Conservation (phyloP, 2,888 invertebrate species). For the Epicampocera succincta region DNA sequence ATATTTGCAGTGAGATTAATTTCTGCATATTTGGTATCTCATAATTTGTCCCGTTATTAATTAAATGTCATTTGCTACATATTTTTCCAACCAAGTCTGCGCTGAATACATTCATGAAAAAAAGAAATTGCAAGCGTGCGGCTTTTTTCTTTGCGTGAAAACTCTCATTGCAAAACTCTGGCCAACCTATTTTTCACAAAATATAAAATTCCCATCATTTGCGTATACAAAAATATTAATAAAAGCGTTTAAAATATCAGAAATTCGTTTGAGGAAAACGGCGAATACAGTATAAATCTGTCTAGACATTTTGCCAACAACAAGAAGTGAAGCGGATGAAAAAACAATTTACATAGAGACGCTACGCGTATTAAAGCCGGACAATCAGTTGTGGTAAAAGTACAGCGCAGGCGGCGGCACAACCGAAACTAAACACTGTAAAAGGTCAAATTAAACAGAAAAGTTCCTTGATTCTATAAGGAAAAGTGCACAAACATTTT, state of each 20-base stretch:
- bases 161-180: conserved; percentile 57
- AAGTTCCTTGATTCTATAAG: conserved; percentile 15
- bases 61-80: conserved; percentile 21
- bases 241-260: conserved; percentile 7
- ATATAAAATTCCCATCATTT: conserved; percentile 12
- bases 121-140: conserved; percentile 70
- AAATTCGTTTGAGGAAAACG: not conserved
- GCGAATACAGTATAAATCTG: not conserved
- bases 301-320: conserved; percentile 56
- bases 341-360: conserved; percentile 45
- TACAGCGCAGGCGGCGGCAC: conserved; percentile 40
- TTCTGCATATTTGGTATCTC: not conserved
- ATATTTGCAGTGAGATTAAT: not conserved
- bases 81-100: conserved; percentile 44
- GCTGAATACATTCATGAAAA: conserved; percentile 47
- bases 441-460: not conserved
- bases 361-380: conserved; percentile 57
- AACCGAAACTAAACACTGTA: not conserved
- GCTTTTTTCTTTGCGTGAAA: conserved; percentile 69
- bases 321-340: conserved; percentile 25
- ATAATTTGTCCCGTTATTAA: not conserved
- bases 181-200: conserved; percentile 47
- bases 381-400: conserved; percentile 26
- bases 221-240: conserved; percentile 1
- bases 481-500: conserved; percentile 33